Base-by-base conservation (phyloP, 2,113 vertebrate species). In the Myotis davidii region DNA sequence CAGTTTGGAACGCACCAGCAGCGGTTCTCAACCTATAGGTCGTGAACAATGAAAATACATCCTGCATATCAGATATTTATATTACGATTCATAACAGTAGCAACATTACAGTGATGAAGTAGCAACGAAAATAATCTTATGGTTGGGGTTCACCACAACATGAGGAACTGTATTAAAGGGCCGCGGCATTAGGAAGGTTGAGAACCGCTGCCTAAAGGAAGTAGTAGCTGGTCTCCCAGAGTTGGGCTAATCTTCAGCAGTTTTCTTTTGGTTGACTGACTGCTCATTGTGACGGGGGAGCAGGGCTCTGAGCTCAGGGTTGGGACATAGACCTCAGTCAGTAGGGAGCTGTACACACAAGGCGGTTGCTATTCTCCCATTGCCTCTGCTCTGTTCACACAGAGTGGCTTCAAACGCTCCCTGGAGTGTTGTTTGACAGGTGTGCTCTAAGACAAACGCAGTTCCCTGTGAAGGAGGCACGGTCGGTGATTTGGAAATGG, bases 191-290 rank as follows among this genome's bases (percentile, higher is more conserved):
- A 5, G 5, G 39, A 42, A 42, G 39, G 39, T 42, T 42, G 39
- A 42, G 39, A 42, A 42, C 39, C 39, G 39, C 39, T 42, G 39
- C 39, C 39, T 42, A 45, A 87, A 76, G 9, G 64, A 78, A 90
- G 70, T 11, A 90, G 70, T 11, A 34, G 45, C 59, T 87, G 56
- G 27, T 90, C 81, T 93, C 93, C 85, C 94, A 95, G 88, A n/a
- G 85, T 45, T n/a, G 39, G 96, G 90, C 77, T 64, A 13, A 25
- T 6, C 32, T 32, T 74, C 77, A 20, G 67, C 82, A 61, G 52
- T 25, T 94, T 88, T 93, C 88, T 96, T 96, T 82, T 90, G 56
- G 69, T 95, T 96, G 90, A 88, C 21, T 96, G 90, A 88, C 21
- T 91, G 67, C 74, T 65, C 25, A 0, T 2, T 0, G 81, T 85